A percentile compares a stretch with the other conserved stretches of the same genome.
Evolutionary conservation across 37 sponge, comb jelly and placozoan genomes (phyloP).

Genomic region (Diacarnus erythraeanus): DNA sequence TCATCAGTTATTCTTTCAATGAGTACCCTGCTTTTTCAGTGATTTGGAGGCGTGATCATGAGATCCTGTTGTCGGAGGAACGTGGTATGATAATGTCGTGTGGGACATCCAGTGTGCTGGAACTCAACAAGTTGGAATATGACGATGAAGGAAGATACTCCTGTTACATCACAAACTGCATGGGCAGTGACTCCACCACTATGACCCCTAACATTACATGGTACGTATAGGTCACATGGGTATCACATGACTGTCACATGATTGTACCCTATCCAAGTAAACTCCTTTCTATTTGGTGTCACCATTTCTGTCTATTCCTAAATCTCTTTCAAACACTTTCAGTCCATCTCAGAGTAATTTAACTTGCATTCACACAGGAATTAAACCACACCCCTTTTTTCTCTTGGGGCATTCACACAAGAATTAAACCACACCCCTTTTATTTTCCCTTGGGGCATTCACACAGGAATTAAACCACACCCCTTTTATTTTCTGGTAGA

Average conservation of each 20-base stretch:
- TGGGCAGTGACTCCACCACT: constrained; percentile 38
- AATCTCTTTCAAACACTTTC: too few species aligned
- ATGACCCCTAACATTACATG: constrained; percentile 42
- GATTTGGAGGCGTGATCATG: constrained; percentile 44
- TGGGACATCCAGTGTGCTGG: constrained; percentile 59
- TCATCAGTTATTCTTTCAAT: constrained; percentile 73
- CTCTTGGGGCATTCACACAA: too few species aligned
- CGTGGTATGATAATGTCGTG: constrained; percentile 34
- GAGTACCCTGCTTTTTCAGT: constrained; percentile 69
- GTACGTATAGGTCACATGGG: constrained; percentile 21
- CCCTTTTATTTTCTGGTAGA: too few species aligned
- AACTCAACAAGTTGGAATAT: constrained; percentile 23
- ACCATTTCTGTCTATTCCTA: too few species aligned
- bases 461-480: too few species aligned
- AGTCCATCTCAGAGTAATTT: too few species aligned
- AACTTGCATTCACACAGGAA: too few species aligned
- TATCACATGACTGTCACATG: constrained; percentile 28
- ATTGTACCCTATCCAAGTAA: too few species aligned
- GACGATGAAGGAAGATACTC: constrained; percentile 58
- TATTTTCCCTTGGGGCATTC: too few species aligned
- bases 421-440: too few species aligned
- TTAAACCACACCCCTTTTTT: too few species aligned
- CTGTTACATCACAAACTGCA: constrained; percentile 54
- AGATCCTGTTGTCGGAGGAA: constrained; percentile 11
- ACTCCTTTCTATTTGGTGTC: too few species aligned